Conservation (phyloP, 2,113 vertebrate genomes). For the Phalacrocorax pelagicus region DNA sequence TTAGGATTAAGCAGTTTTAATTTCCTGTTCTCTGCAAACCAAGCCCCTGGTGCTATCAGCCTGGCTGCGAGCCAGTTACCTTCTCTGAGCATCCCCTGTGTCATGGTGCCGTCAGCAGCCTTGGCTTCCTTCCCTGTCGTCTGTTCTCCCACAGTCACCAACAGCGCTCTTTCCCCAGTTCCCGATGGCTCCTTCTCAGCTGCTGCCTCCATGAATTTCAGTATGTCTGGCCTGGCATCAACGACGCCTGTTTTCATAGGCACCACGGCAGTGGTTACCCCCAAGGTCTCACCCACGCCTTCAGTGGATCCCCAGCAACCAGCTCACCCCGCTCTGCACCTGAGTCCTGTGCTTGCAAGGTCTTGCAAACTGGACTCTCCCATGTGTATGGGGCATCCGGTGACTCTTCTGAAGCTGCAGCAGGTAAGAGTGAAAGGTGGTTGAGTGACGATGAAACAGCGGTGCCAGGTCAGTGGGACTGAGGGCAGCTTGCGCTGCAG, state of each 20-base stretch:
- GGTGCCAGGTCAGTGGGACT: background rate
- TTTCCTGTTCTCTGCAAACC: conserved; percentile 83
- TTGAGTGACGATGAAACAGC: no score
- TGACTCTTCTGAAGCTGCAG: conserved; percentile 63
- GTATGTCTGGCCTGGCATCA: conserved; percentile 73
- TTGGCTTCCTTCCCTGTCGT: conserved; percentile 82
- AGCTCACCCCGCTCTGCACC: background rate
- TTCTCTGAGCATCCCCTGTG: conserved; percentile 81
- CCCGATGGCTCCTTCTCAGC: conserved; percentile 48
- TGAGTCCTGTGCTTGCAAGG: conserved; percentile 64
- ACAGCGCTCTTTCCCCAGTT: conserved; percentile 17
- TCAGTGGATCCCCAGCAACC: conserved; percentile 43
- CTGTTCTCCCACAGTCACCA: conserved; percentile 67
- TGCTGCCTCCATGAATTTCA: conserved; percentile 69
- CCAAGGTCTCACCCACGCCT: conserved; percentile 15
- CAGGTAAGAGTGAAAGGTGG: conserved; percentile 71
- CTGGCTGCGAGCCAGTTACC: conserved; percentile 70
- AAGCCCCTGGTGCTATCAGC: conserved; percentile 54
- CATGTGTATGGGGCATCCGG: conserved; percentile 6
- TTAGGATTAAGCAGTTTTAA: conserved; percentile 79
- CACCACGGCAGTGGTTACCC: conserved; percentile 52
- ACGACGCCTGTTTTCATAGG: conserved; percentile 76
- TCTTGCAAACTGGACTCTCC: conserved; percentile 69
- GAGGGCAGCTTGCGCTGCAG: rapidly evolving
- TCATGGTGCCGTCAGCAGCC: conserved; percentile 82